Conservation (phyloP, 2,888 invertebrate genomes). For the Sabatieria punctata region DNA sequence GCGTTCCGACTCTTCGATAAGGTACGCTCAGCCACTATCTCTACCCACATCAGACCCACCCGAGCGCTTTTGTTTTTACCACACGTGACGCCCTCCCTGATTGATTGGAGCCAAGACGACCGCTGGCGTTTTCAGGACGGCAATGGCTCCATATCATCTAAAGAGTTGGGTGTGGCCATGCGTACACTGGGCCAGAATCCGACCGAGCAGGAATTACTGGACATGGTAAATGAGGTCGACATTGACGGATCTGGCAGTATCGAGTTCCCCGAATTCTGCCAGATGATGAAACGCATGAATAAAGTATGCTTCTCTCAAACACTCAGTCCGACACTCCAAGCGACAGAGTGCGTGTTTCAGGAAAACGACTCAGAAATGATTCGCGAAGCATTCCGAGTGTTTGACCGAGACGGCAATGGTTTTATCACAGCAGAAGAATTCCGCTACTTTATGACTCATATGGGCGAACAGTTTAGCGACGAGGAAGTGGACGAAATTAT, state of each 20-base stretch:
- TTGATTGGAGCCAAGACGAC: too few species aligned
- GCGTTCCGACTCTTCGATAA: slow-evolving; percentile 31
- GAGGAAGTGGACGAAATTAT: slow-evolving; percentile 31
- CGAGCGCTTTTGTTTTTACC: too few species aligned
- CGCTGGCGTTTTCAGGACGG: slow-evolving; percentile 31
- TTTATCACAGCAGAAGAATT: slow-evolving; percentile 21
- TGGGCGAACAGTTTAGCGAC: slow-evolving; percentile 32
- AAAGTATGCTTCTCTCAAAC: slow-evolving; percentile 10
- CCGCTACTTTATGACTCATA: slow-evolving; percentile 30
- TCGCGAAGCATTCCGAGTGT: slow-evolving; percentile 29
- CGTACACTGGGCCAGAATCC: slow-evolving; percentile 34
- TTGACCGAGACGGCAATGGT: slow-evolving; percentile 30
- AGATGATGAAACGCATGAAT: slow-evolving; percentile 25
- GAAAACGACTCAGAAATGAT: slow-evolving; percentile 32
- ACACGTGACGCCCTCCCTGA: too few species aligned
- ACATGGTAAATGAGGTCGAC: slow-evolving; percentile 28
- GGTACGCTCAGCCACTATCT: too few species aligned
- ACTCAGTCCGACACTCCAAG: background rate
- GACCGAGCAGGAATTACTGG: slow-evolving; percentile 32
- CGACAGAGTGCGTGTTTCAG: slow-evolving; percentile 11
- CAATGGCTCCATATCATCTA: slow-evolving; percentile 30
- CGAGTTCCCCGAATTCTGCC: slow-evolving; percentile 22
- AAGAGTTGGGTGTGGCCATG: slow-evolving; percentile 35
- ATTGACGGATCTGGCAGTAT: slow-evolving; percentile 19
- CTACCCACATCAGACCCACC: too few species aligned